Evolutionary conservation across 1,140 invertebrate genomes (phyloP).

Genomic region (Uloborus diversus): DNA sequence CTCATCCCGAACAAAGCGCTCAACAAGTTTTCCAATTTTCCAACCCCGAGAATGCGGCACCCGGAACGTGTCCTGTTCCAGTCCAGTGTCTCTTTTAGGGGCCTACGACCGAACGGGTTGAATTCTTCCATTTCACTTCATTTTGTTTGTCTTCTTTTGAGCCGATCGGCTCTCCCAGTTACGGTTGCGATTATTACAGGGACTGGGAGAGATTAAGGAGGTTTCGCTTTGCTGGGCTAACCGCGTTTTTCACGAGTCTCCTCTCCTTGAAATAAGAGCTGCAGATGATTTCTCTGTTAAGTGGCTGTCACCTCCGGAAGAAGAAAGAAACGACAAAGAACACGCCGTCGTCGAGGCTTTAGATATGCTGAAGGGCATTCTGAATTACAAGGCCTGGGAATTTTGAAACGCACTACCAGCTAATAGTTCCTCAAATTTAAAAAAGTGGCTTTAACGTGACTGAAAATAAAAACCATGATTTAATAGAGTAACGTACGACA

Average conservation of each 20-base stretch:
- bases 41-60: not conserved
- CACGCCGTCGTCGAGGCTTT: no score
- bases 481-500: no score
- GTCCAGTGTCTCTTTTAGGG: slow-evolving; percentile 35
- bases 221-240: not conserved
- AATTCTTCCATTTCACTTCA: not conserved
- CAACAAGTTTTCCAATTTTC: slow-evolving; percentile 55
- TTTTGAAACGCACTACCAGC: no score
- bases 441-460: no score
- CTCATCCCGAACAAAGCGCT: slow-evolving; percentile 8
- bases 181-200: slow-evolving; percentile 51
- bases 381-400: no score
- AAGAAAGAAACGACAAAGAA: not conserved
- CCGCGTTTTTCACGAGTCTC: not conserved
- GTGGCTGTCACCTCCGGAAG: not conserved
- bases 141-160: slow-evolving; percentile 27
- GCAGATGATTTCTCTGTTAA: not conserved
- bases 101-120: slow-evolving; percentile 39
- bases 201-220: slow-evolving; percentile 12
- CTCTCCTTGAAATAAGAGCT: not conserved
- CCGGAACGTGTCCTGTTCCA: slow-evolving; percentile 41
- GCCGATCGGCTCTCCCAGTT: slow-evolving; percentile 18
- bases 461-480: no score
- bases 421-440: no score
- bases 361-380: no score